A percentile compares a stretch with the other conserved stretches of the same genome.
These are phyloP conservation scores for Hoplostethus atlanticus DNA, from an alignment of 2,797 vertebrate genomes.

Conservation along the genomic window DNA sequence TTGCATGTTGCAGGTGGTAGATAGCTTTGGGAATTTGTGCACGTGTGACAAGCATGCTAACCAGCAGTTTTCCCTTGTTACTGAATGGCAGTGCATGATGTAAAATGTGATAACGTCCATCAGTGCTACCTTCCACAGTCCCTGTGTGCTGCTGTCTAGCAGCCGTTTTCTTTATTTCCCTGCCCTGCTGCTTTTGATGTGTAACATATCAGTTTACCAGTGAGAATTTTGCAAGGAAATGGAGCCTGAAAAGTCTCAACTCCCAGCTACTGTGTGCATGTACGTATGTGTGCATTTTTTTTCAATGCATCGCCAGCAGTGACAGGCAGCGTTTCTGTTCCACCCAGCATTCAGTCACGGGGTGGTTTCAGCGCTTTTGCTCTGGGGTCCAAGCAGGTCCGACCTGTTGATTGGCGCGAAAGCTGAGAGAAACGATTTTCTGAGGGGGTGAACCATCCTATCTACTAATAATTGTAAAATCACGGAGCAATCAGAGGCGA, in stretches of 20 bases:
- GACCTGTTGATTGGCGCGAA: slow-evolving; percentile 66
- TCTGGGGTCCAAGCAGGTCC: slow-evolving; percentile 26
- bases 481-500: slow-evolving; percentile 66
- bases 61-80: background rate
- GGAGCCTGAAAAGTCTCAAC: background rate
- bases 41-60: no score
- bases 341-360: no score
- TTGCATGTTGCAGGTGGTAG: no score
- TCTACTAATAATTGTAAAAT: slow-evolving; percentile 80
- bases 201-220: slow-evolving; percentile 28
- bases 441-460: slow-evolving; percentile 57
- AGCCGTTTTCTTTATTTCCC: slow-evolving; percentile 46
- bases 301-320: no score
- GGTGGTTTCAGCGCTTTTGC: slow-evolving; percentile 37
- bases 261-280: slow-evolving; percentile 4
- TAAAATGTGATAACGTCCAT: slow-evolving; percentile 48
- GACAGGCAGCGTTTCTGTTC: no score
- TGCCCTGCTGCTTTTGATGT: slow-evolving; percentile 41
- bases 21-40: no score
- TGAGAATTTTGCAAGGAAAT: slow-evolving; percentile 39
- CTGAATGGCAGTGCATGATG: slow-evolving; percentile 31
- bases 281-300: slow-evolving; percentile 7
- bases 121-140: slow-evolving; percentile 27
- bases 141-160: slow-evolving; percentile 48
- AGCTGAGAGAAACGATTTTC: slow-evolving; percentile 70